Base-by-base conservation (phyloP, 2,797 vertebrate genomes). In the Paramormyrops hopkinsi region DNA sequence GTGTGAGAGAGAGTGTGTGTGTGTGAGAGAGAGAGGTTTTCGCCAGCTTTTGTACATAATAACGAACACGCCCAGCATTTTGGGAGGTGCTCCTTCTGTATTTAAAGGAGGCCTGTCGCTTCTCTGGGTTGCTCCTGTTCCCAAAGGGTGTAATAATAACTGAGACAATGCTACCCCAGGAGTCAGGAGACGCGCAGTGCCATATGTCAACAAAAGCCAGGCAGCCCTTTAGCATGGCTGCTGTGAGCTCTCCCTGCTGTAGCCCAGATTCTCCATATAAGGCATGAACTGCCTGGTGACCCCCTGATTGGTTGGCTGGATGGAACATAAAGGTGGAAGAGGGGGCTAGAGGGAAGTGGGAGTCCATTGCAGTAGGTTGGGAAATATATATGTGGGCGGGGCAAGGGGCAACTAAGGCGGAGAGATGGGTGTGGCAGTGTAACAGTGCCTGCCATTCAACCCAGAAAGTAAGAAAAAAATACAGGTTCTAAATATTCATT, bases 261-360 rank as follows among this genome's bases (percentile, higher is more conserved):
- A 41, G 87, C 90, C 44, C 46, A 89, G 88, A 86, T 62, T 89
- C 65, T 90, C 90, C 92, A 90, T 93, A 91, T 92, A 92, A 92
- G 92, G 91, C 86, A 91, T 90, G 90, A 59, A 84, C 62, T 88
- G 83, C 5, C 87, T 89, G 14, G 0, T 82, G 14, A 54, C 51
- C 48, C 88, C 87, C 79, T 91, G 90, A 92, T 92, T 93, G 92
- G 92, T 89, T 48, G 83, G 56, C 87, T 62, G 53, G 62, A 41
- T 82, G 22, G 65, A 53, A 85, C 90, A 88, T 90, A 88, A 46
- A 91, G 88, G 46, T 83, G 37, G 19, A 6, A 89, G 69, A 62
- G 91, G 90, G 90, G 89, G 89, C 89, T 29, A 87, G 76, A 50
- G 17, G 17, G 44, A 22, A 69, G 65, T 17, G 73, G 48, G 73